Evolutionary conservation across 37 sponge, comb jelly and placozoan genomes (phyloP), one percentile per base, ranked within the genome.

Genomic region (Agelas oroides): DNA sequence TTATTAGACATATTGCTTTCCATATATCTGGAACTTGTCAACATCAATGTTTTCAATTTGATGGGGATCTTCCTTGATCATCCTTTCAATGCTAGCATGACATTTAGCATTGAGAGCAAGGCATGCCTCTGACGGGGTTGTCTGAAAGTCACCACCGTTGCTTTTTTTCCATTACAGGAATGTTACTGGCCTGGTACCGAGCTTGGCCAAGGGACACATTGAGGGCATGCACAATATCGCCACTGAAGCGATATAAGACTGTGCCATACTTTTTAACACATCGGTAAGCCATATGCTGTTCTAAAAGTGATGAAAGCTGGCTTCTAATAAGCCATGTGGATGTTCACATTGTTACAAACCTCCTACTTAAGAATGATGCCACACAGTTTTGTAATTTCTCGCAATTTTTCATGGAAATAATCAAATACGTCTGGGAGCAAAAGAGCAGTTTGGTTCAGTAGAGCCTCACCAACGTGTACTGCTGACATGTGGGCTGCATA

Each of bases 211-310:
- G 77, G 3, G 77, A 59, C 6, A 77, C 38, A 38, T 64, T 77
- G 25, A 77, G 77, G 17, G 77, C 77, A 77, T 60, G 64, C 39
- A 77, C 8, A 20, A 77, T 34, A 60, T 77, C 64, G 18, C 77
- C 77, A 60, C 77, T 64, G 60, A 32, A 16, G 25, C 77, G 64
- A 39, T 60, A 77, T 24, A 77, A 31, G 17, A 77, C 64, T 21
- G 77, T 77, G 28, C 77, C 77, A 18, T 33, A 37, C 40, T 39
- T 60, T 24, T 32, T 77, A 3, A 77, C 77, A 32, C 77, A 77
- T 38, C 32, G 28, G 46, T 77, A 77, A 6, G 62, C 77, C 64
- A 77, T 20, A 35, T 77, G 64, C 14, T 77, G 77, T 34, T 77
- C 77, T 38, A 77, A 32, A 5, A 77, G 20, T 15, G 62, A 60